Evolutionary conservation across 2,888 invertebrate genomes (phyloP).

Genomic region (Hemicrepidius hirtus): DNA sequence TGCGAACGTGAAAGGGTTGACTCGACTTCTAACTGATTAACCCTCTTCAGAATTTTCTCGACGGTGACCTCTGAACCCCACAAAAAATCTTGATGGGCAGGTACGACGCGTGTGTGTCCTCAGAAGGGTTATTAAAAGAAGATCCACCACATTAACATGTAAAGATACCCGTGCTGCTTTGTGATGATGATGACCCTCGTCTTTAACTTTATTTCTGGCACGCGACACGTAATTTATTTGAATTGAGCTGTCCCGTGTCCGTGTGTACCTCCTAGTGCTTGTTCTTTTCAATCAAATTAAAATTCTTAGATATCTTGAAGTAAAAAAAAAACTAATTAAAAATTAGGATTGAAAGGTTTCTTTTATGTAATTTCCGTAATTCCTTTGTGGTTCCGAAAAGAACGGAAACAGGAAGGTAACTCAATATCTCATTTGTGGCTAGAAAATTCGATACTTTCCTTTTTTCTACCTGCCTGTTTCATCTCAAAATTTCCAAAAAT

Average conservation of each 20-base stretch:
- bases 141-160: conserved; percentile 58
- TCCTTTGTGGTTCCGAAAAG: conserved; percentile 6
- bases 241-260: conserved; percentile 17
- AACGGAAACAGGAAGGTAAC: conserved; percentile 40
- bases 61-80: conserved; percentile 49
- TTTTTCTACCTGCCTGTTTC: background rate
- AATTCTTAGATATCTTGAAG: background rate
- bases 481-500: background rate
- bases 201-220: conserved; percentile 56
- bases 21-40: conserved; percentile 48
- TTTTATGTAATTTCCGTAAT: background rate
- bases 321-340: background rate
- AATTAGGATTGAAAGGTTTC: background rate
- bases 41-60: conserved; percentile 49
- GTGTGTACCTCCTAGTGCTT: background rate
- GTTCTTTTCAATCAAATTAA: conserved; percentile 6
- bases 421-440: conserved; percentile 14
- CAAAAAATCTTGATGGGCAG: conserved; percentile 55
- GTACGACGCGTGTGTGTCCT: conserved; percentile 61
- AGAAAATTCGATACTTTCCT: conserved; percentile 29
- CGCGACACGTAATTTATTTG: conserved; percentile 53
- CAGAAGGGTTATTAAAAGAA: conserved; percentile 66
- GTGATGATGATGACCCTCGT: conserved; percentile 53
- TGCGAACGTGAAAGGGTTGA: conserved; percentile 61
- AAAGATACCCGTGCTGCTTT: conserved; percentile 56